phyloP scores from a whole-genome alignment of 2,888 invertebrate species.

The Helleia helle region DNA sequence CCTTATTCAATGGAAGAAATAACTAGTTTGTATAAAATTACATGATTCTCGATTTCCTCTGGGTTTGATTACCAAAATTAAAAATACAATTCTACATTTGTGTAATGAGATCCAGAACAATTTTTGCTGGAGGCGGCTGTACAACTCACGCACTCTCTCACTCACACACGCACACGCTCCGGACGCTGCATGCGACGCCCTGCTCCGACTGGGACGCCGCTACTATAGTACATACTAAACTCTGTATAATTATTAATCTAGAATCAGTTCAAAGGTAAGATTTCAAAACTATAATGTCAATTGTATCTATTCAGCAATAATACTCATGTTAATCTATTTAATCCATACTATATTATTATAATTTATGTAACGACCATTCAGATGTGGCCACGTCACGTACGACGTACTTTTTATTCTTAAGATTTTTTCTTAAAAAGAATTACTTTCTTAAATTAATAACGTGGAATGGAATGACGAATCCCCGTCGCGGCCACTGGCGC shows the following conservation, averaged over 20 bases:
- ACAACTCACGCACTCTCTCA: conserved; percentile 20
- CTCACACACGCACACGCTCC: conserved; percentile 22
- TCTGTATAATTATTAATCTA: conserved; percentile 48
- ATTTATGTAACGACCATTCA: conserved; percentile 49
- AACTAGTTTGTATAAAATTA: conserved; percentile 63
- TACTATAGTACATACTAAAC: conserved; percentile 40
- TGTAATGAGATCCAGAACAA: conserved; percentile 64
- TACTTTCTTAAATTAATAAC: conserved; percentile 59
- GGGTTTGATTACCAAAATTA: conserved; percentile 47
- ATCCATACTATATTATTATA: conserved; percentile 70
- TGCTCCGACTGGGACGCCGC: conserved; percentile 23
- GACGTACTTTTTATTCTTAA: conserved; percentile 61
- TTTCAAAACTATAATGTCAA: conserved; percentile 39
- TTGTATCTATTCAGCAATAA: conserved; percentile 67
- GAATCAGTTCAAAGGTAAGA: conserved; percentile 54
- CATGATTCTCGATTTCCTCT: conserved; percentile 62
- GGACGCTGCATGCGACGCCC: conserved; percentile 22
- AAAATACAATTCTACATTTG: conserved; percentile 63
- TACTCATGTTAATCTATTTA: conserved; percentile 68
- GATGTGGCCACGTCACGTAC: conserved; percentile 41
- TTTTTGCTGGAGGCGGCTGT: conserved; percentile 35
- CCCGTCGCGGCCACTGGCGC: conserved; percentile 31
- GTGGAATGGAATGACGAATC: conserved; percentile 72
- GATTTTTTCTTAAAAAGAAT: conserved; percentile 62
- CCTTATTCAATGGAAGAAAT: conserved; percentile 65